Evolutionary conservation across 2,888 invertebrate species (phyloP).

Genomic region (Dione vanillae): DNA sequence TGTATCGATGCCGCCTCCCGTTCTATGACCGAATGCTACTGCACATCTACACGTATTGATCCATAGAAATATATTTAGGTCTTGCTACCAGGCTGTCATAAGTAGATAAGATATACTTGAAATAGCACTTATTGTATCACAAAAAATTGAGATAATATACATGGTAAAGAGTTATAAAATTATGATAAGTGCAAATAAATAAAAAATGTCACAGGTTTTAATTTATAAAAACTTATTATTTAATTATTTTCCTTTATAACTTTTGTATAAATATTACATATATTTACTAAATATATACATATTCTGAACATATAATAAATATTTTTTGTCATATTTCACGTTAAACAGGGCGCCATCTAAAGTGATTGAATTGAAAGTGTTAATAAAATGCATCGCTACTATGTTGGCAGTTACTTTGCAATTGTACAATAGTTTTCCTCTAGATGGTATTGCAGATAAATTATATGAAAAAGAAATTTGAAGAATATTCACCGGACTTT

Average conservation of each 20-base stretch:
- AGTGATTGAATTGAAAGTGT: not conserved
- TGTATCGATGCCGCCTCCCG: not conserved
- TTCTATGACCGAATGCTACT: constrained; percentile 21
- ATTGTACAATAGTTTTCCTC: not conserved
- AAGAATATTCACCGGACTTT: not conserved
- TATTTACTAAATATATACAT: no score
- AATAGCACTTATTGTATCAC: not conserved
- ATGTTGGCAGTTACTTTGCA: constrained; percentile 3
- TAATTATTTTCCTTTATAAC: not conserved
- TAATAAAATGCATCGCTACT: not conserved
- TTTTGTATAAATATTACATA: constrained; percentile 5
- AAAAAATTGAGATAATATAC: not conserved
- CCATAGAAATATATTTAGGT: constrained; percentile 7
- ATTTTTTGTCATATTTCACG: no score
- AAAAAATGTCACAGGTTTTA: not conserved
- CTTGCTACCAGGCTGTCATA: constrained; percentile 6
- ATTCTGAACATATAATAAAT: not conserved
- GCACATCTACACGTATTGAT: constrained; percentile 12
- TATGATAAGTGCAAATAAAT: no score
- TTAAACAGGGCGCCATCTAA: constrained; percentile 8
- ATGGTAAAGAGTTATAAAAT: no score
- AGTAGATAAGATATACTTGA: not conserved
- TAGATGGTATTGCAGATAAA: constrained; percentile 16
- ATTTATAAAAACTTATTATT: not conserved
- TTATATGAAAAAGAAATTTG: not conserved